Conservation (phyloP, 2,113 vertebrate species). For the Protobothrops flavoviridis region DNA sequence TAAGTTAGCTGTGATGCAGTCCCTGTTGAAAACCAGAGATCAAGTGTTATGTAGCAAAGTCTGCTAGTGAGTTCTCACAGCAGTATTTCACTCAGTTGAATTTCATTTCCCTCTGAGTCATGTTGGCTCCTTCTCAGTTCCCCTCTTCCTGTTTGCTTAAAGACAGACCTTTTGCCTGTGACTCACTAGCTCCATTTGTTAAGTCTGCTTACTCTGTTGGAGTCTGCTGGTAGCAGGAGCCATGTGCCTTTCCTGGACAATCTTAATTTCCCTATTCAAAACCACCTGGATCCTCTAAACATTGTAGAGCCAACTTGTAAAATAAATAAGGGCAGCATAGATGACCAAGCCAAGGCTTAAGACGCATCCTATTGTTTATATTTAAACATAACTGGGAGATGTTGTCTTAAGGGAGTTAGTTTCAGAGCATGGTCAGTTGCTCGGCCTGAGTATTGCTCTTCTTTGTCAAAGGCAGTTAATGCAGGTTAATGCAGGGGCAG, state of each 20-base stretch:
- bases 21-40: background rate
- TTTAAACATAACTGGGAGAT: background rate
- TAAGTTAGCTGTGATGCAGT: background rate
- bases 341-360: background rate
- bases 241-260: conserved; percentile 1
- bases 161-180: background rate
- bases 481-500: conserved; percentile 16
- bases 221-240: background rate
- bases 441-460: background rate
- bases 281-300: conserved; percentile 9
- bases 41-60: background rate
- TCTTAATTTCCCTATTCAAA: background rate
- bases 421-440: background rate
- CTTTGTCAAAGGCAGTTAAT: conserved; percentile 5
- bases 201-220: conserved; percentile 13
- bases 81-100: background rate
- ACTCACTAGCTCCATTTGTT: conserved; percentile 28
- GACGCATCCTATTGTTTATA: background rate
- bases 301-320: background rate
- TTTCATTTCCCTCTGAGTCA: conserved; percentile 29
- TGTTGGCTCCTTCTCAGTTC: conserved; percentile 12
- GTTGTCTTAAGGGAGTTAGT: background rate
- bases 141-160: conserved; percentile 30
- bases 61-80: conserved; percentile 21
- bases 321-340: background rate